Evolutionary conservation across 2,888 invertebrate genomes (phyloP), one percentile per base, ranked within the genome.

Genomic region (Pammene fasciana): DNA sequence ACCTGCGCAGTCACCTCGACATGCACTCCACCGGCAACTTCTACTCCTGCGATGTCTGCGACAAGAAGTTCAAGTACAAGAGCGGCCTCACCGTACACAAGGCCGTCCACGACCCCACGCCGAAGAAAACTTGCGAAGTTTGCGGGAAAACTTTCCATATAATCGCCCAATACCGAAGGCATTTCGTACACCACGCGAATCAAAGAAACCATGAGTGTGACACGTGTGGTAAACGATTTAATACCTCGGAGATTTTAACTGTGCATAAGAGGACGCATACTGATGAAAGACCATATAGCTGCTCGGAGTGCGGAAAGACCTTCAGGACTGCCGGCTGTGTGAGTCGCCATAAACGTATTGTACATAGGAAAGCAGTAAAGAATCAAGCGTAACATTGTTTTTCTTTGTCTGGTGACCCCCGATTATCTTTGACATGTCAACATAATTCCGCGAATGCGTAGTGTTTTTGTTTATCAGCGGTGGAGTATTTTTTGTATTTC

Each of bases 81-180:
- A 91, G 91, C 74, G 91, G 93, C 5, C 75, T 93, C 70, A 79
- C 88, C 6, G 85, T 92, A 64, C 93, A 93, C 76, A 86, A 86
- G 74, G 87, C 90, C 0, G 79, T 87, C 0, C 93, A 93, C 77
- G 82, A 91, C 26, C 86, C 90, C 8, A 91, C 88, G 65, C 93
- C 93, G 64, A 84, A 85, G 75, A 93, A 93, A 73, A 92, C 90
- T 0, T 94, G 94, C 73, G 93, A 93, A 62, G 86, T 91, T 9
- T 91, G 94, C 77, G 93, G 93, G 2, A 93, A 93, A 74, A 88
- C 90, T 0, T 94, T 94, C 76, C 92, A 92, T 72, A 86, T 93
- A 14, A 75, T 93, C 57, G 89, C 92, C 5, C 92, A 93, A 74
- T 92, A 94, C 61, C 83, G 88, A 18, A 83, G 93, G 34, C 94